A percentile compares a stretch with the other conserved stretches of the same genome.
Conservation (phyloP, 1,140 invertebrate species). For the Acromyrmex heyeri region DNA sequence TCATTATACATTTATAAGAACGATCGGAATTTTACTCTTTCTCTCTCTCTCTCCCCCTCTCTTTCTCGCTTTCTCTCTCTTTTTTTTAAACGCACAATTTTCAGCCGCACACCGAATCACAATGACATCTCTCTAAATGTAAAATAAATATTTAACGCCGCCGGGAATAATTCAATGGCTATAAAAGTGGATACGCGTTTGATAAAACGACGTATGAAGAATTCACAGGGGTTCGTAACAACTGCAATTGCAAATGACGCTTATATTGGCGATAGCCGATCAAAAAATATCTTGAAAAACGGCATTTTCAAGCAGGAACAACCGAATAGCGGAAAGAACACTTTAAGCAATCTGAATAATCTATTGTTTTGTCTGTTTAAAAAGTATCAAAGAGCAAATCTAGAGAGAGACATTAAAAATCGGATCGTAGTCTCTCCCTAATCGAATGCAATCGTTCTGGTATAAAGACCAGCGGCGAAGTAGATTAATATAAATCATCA, state of each 20-base stretch:
- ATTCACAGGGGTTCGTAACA: conserved; percentile 38
- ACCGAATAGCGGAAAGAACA: not conserved
- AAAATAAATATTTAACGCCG: conserved; percentile 54
- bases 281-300: conserved; percentile 1
- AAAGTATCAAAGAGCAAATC: not conserved
- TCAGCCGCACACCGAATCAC: conserved; percentile 21
- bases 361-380: not conserved
- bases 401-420: not conserved
- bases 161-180: conserved; percentile 45
- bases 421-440: not conserved
- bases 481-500: not conserved
- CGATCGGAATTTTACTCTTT: conserved; percentile 40
- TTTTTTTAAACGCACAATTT: conserved; percentile 29
- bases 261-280: conserved; percentile 22
- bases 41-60: conserved; percentile 27
- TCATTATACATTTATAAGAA: conserved; percentile 57
- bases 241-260: conserved; percentile 20
- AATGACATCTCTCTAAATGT: conserved; percentile 55
- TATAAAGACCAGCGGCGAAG: not conserved
- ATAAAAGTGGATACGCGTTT: conserved; percentile 49
- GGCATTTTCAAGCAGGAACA: not conserved
- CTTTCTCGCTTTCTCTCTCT: too few species aligned
- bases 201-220: conserved; percentile 41
- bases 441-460: not conserved
- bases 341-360: not conserved